Evolutionary conservation across 2,888 invertebrate species (phyloP), one percentile per base, ranked within the genome.

Genomic region (Dione juno): DNA sequence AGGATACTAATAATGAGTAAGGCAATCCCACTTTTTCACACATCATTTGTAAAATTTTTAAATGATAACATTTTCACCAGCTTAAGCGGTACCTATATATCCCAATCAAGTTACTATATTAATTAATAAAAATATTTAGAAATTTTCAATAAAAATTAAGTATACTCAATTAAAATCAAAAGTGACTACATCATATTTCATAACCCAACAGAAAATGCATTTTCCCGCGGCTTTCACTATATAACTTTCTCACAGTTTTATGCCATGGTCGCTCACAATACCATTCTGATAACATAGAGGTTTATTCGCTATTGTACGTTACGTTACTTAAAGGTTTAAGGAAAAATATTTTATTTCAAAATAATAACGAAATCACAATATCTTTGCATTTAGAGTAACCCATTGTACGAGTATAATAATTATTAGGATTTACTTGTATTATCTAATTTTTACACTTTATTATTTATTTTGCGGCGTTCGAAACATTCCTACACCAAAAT

Each of bases 141-240:
- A n/a, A n/a, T n/a, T n/a, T 14, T 58, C 10, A 59, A 59, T 16
- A 43, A 21, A 19, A 9, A 19, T 50, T 13, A 50, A 19, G 19
- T 21, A 19, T 41, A 41, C 16, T 59, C 13, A 59, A 41, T 37
- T 3, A 59, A 43, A 67, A 52, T 35, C 28, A 43, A 61, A 67
- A 21, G 43, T 53, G 9, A 61, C 16, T 43, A 70, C 54, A 54
- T 66, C 57, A 54, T 28, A 70, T 61, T 65, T 43, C 65, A 69
- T 69, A 68, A 50, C 28, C 54, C 43, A 45, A 57, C 70, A 72
- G 63, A 68, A 70, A 69, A 66, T 67, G 40, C 57, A 48, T 68
- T 81, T 88, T 85, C 84, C 83, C 85, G 83, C 80, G 66, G 80
- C 89, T 90, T 90, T 90, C 90, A 82, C 90, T 82, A 82, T 86